phyloP scores from a whole-genome alignment of 2,797 vertebrate species.

The Danio choprae region DNA sequence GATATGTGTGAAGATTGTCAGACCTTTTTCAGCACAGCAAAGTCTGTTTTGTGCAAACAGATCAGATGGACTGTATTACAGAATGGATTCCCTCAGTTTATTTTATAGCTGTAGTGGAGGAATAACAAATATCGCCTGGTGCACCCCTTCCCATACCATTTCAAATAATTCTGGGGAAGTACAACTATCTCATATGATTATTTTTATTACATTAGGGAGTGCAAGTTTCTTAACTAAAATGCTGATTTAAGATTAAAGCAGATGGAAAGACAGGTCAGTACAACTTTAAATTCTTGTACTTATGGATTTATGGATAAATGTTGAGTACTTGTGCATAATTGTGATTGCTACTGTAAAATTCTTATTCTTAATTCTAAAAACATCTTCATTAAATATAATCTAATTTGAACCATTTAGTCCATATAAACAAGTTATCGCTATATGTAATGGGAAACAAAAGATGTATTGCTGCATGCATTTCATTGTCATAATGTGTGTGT shows the following conservation, averaged over 20 bases:
- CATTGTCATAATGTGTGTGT: not conserved
- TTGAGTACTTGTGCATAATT: not conserved
- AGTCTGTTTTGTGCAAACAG: slow-evolving; percentile 63
- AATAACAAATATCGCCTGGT: slow-evolving; percentile 61
- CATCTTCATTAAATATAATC: not conserved
- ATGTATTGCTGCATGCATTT: not conserved
- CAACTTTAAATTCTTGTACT: not conserved
- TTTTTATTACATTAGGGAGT: slow-evolving; percentile 12
- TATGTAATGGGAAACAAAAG: not conserved
- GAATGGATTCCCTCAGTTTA: slow-evolving; percentile 16
- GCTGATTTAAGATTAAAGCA: not conserved
- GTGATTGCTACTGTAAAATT: not conserved
- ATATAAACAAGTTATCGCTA: not conserved
- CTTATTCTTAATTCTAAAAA: not conserved
- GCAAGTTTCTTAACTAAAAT: not conserved
- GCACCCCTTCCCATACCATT: slow-evolving; percentile 23
- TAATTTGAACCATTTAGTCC: not conserved
- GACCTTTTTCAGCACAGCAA: slow-evolving; percentile 33
- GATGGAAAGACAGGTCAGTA: not conserved
- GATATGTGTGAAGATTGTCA: slow-evolving; percentile 46
- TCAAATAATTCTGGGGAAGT: not conserved
- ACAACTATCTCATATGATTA: not conserved
- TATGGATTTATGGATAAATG: not conserved
- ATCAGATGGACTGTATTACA: slow-evolving; percentile 63
- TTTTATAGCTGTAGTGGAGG: slow-evolving; percentile 63